Percentiles rank a stretch among this genome's conserved stretches.
Conservation (phyloP, 2,888 invertebrate species). For the Penaeus monodon region DNA sequence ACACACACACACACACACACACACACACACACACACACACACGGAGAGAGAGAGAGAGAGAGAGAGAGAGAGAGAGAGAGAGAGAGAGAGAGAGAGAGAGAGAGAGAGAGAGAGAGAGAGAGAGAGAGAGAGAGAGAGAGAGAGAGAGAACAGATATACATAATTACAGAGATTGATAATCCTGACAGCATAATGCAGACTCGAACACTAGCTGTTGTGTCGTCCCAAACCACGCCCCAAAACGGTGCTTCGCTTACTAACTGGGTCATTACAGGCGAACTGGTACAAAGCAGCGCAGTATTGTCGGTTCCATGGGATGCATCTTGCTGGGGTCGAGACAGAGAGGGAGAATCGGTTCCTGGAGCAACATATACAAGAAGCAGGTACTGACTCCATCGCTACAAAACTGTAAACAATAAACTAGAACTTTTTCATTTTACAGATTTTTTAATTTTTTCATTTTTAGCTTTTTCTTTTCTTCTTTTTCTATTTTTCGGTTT, state of each 20-base stretch:
- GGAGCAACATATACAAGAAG: constrained; percentile 90
- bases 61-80: too few species aligned
- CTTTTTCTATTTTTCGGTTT: background rate
- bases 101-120: too few species aligned
- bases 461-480: background rate
- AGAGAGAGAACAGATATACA: too few species aligned
- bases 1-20: background rate
- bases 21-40: background rate
- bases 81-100: too few species aligned
- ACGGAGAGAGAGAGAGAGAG: background rate
- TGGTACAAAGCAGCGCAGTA: constrained; percentile 93
- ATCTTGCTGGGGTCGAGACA: constrained; percentile 88
- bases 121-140: too few species aligned
- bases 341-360: constrained; percentile 91
- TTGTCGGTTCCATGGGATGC: constrained; percentile 93
- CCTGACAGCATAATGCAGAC: too few species aligned
- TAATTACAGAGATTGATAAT: too few species aligned
- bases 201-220: too few species aligned
- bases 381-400: constrained; percentile 75
- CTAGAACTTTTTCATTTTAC: background rate
- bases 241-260: too few species aligned
- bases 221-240: too few species aligned
- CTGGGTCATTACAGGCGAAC: constrained; percentile 79
- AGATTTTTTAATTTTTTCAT: background rate
- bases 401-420: background rate